Conservation (phyloP, 2,113 vertebrate genomes). For the Accipiter virgatus region DNA sequence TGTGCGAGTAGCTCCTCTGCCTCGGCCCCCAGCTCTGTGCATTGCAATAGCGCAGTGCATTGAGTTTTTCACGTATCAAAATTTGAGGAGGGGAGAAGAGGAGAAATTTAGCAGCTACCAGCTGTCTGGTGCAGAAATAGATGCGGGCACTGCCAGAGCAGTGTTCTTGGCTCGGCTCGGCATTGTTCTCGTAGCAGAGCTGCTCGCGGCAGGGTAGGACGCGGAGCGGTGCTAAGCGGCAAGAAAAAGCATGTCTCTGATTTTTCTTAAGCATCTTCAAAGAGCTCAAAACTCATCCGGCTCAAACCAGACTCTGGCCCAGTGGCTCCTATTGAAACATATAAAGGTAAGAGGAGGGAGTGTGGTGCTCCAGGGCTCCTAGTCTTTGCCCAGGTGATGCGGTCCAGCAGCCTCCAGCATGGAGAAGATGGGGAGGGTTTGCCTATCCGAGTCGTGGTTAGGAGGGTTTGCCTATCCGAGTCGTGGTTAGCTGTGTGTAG, state of each 20-base stretch:
- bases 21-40: not conserved
- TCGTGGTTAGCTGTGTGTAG: not conserved
- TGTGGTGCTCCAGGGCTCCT: fast-evolving
- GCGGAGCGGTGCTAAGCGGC: fast-evolving
- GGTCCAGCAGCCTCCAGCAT: fast-evolving
- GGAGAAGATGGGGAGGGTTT: not conserved
- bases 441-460: fast-evolving
- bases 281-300: constrained; percentile 83
- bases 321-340: constrained; percentile 80
- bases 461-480: not conserved
- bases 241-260: constrained; percentile 38
- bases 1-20: not conserved
- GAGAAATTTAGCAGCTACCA: not conserved
- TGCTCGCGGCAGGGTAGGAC: not conserved
- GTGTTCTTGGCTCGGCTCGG: not conserved
- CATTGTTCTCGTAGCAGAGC: not conserved
- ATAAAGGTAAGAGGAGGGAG: constrained; percentile 83
- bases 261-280: constrained; percentile 81
- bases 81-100: not conserved
- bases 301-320: constrained; percentile 80
- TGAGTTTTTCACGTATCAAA: not conserved
- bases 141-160: not conserved
- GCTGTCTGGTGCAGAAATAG: constrained; percentile 9
- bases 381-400: not conserved
- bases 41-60: fast-evolving